Evolutionary conservation across 2,797 vertebrate species (phyloP).

Genomic region (Enteromius afrohamiltoni): DNA sequence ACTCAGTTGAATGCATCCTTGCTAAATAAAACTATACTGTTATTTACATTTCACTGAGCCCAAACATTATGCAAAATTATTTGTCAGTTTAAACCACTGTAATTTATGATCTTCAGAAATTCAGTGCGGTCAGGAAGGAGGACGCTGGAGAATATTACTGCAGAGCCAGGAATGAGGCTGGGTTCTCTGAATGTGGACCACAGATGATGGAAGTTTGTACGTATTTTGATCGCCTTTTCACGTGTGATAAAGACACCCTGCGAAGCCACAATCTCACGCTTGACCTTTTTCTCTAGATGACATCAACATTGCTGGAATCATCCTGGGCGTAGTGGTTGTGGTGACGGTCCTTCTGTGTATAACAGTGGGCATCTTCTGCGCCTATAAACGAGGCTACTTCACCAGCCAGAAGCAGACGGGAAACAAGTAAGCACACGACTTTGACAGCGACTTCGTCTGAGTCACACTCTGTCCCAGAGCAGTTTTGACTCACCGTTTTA

Average conservation of each 20-base stretch:
- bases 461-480: constrained; percentile 30
- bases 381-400: constrained; percentile 93
- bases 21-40: not conserved
- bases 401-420: constrained; percentile 83
- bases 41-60: not conserved
- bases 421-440: constrained; percentile 83
- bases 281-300: constrained; percentile 80
- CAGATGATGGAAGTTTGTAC: constrained; percentile 98
- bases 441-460: constrained; percentile 36
- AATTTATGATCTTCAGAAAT: constrained; percentile 77
- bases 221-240: constrained; percentile 66
- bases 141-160: constrained; percentile 93
- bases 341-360: constrained; percentile 87
- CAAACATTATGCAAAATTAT: not conserved
- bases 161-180: constrained; percentile 89
- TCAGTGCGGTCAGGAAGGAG: constrained; percentile 87
- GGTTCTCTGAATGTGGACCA: constrained; percentile 84
- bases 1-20: not conserved
- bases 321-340: constrained; percentile 91
- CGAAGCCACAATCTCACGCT: not conserved
- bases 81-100: constrained; percentile 3
- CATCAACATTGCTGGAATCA: constrained; percentile 88
- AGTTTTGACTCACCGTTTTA: constrained; percentile 22
- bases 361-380: constrained; percentile 92
- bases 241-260: not conserved